Evolutionary conservation across 1,140 invertebrate genomes (phyloP).

Genomic region (Pissodes strobi): DNA sequence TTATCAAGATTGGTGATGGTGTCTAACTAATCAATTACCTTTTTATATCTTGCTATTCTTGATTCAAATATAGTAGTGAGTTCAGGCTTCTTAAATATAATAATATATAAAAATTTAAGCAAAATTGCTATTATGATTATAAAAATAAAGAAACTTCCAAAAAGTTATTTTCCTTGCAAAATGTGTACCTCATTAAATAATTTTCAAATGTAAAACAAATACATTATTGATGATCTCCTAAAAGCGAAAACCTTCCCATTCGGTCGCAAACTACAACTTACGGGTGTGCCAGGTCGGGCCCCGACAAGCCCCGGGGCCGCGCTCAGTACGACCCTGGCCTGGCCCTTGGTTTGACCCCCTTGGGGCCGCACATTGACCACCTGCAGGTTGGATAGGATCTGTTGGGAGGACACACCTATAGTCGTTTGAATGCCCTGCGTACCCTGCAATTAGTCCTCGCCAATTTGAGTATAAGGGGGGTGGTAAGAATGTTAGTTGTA

Average conservation of each 20-base stretch:
- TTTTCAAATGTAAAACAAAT: no score
- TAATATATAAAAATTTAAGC: no score
- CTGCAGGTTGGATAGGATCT: constrained; percentile 74
- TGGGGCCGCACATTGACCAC: constrained; percentile 83
- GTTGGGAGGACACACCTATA: constrained; percentile 48
- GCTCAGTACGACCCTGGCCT: constrained; percentile 76
- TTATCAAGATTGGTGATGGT: no score
- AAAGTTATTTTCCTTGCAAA: no score
- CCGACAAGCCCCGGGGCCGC: constrained; percentile 79
- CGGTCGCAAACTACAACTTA: constrained; percentile 60
- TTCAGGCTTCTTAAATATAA: no score
- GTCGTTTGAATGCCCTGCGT: constrained; percentile 31
- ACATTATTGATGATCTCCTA: no score
- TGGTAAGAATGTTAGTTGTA: neutral
- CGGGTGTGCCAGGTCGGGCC: constrained; percentile 75
- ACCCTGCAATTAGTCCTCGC: constrained; percentile 29
- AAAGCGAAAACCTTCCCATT: constrained; percentile 35
- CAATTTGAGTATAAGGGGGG: constrained; percentile 7
- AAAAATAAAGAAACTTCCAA: no score
- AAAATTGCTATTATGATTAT: no score
- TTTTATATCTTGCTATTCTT: no score
- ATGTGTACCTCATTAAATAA: no score
- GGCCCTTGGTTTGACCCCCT: constrained; percentile 70
- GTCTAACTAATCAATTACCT: no score
- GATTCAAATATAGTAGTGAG: no score